Conservation (phyloP, 2,888 invertebrate genomes). For the Drosophila sordidapex region DNA sequence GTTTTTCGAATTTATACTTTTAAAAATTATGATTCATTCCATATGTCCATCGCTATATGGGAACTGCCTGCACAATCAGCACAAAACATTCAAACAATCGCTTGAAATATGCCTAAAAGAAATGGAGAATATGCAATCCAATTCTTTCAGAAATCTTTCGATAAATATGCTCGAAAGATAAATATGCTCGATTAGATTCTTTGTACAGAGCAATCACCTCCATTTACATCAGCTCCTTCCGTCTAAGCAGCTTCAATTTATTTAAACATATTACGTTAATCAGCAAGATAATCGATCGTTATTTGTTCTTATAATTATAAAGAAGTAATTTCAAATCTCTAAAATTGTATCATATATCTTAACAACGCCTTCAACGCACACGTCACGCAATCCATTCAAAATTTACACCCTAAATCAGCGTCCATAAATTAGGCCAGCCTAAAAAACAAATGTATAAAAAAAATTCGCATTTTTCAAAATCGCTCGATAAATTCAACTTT, state of each 20-base stretch:
- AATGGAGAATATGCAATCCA: neutral
- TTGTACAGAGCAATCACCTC: neutral
- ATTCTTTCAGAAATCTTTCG: too few species aligned
- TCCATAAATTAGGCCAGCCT: neutral
- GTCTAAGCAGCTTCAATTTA: neutral
- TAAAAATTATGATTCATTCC: neutral
- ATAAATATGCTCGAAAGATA: neutral
- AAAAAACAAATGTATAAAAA: neutral
- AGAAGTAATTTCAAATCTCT: conserved; percentile 1
- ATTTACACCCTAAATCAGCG: neutral
- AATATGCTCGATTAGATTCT: neutral
- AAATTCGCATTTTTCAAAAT: neutral
- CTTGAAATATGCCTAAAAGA: neutral
- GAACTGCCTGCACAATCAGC: neutral
- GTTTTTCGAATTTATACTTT: neutral
- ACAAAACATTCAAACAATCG: neutral
- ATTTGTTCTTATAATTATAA: neutral
- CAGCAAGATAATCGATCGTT: neutral
- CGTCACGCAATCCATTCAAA: neutral
- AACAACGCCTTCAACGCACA: neutral
- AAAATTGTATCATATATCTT: neutral
- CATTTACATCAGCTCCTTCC: neutral
- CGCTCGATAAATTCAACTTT: neutral
- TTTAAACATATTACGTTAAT: neutral
- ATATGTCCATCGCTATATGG: neutral